Conservation (phyloP, 2,797 vertebrate genomes). For the Bovichtus diacanthus region DNA sequence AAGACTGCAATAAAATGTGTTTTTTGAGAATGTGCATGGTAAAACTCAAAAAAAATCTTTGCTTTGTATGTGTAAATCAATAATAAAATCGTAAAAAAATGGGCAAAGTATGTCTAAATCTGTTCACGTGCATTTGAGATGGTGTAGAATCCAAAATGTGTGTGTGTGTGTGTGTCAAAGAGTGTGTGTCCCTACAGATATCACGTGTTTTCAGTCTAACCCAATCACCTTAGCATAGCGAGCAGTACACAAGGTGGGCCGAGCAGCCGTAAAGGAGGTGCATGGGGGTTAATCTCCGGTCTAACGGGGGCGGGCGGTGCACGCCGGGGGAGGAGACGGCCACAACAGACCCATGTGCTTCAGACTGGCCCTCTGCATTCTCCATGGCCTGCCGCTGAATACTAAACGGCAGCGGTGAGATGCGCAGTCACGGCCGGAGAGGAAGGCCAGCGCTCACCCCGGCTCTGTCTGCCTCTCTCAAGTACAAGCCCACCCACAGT, state of each 20-base stretch:
- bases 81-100: background rate
- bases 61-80: background rate
- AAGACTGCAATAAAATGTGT: background rate
- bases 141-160: background rate
- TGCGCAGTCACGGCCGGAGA: constrained; percentile 87
- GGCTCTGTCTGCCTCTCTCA: constrained; percentile 54
- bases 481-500: constrained; percentile 58
- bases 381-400: constrained; percentile 87
- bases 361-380: constrained; percentile 87
- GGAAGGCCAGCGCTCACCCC: constrained; percentile 54
- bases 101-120: background rate
- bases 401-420: constrained; percentile 85
- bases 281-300: constrained; percentile 92
- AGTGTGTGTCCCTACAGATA: background rate
- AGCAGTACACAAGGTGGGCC: constrained; percentile 48
- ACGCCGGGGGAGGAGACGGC: constrained; percentile 60
- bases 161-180: background rate
- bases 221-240: constrained; percentile 28
- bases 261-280: constrained; percentile 56
- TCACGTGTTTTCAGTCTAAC: constrained; percentile 26
- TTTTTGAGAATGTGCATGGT: background rate
- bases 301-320: constrained; percentile 84
- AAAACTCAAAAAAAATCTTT: background rate
- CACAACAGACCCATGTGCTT: constrained; percentile 83
- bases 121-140: background rate